Evolutionary conservation across 1,140 invertebrate species (phyloP).

Genomic region (Aradophagus sp.): DNA sequence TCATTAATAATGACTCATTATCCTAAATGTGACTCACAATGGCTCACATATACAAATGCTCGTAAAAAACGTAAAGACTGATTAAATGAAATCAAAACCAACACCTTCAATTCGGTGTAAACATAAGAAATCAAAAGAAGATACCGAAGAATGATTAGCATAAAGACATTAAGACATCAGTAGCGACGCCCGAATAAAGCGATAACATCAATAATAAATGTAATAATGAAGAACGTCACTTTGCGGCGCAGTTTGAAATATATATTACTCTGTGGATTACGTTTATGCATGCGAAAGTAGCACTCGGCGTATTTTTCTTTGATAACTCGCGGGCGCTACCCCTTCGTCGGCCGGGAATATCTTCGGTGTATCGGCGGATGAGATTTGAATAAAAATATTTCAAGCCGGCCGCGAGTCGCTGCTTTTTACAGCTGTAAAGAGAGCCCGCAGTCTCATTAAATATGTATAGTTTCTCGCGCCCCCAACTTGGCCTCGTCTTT

Average conservation of each 20-base stretch:
- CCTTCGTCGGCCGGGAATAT: constrained; percentile 55
- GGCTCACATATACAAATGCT: too few species aligned
- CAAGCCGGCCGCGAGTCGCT: constrained; percentile 48
- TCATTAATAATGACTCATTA: too few species aligned
- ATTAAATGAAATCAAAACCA: too few species aligned
- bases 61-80: too few species aligned
- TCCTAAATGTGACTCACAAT: too few species aligned
- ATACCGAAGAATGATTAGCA: too few species aligned
- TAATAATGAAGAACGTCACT: constrained; percentile 51
- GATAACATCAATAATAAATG: constrained; percentile 50
- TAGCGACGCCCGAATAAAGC: constrained; percentile 14
- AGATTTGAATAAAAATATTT: constrained; percentile 62
- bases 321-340: constrained; percentile 49
- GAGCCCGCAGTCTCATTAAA: constrained; percentile 56
- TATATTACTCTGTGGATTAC: constrained; percentile 58
- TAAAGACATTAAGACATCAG: not conserved
- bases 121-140: too few species aligned
- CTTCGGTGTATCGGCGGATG: constrained; percentile 56
- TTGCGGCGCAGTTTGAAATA: constrained; percentile 50
- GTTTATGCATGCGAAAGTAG: constrained; percentile 57
- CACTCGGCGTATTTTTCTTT: constrained; percentile 57
- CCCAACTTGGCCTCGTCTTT: constrained; percentile 47
- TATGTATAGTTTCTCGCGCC: constrained; percentile 56
- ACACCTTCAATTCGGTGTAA: too few species aligned
- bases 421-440: constrained; percentile 59